A percentile compares a stretch with the other conserved stretches of the same genome.
phyloP scores from a whole-genome alignment of 2,113 vertebrate genomes.

The Proteles cristata region DNA sequence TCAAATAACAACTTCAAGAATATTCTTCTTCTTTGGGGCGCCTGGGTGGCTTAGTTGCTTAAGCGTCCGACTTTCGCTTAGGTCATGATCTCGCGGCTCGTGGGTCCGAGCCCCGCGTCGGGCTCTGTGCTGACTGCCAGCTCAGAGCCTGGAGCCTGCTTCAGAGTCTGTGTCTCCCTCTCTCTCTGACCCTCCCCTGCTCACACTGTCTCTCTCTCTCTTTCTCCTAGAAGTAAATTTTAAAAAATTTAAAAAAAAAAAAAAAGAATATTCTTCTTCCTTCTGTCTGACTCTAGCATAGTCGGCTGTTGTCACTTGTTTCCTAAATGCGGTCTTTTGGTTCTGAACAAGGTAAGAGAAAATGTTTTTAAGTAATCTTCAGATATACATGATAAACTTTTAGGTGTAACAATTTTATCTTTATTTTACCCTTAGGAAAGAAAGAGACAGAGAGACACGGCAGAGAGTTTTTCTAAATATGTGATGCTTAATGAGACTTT shows the following conservation, averaged over 20 bases:
- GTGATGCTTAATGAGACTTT: constrained; percentile 62
- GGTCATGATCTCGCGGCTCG: no score
- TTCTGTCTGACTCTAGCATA: not conserved
- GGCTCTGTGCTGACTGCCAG: no score
- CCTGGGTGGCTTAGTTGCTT: no score
- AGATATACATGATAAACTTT: not conserved
- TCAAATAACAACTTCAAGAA: not conserved
- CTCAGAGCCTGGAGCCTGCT: no score
- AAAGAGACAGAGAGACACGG: not conserved
- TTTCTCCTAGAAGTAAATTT: no score
- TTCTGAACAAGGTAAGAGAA: constrained; percentile 1
- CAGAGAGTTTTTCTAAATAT: constrained; percentile 33
- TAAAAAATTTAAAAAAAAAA: no score
- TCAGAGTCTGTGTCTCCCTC: no score
- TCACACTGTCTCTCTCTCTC: no score
- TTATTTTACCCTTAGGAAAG: not conserved
- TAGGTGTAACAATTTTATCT: not conserved
- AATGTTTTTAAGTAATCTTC: not conserved
- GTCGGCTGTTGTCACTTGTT: not conserved
- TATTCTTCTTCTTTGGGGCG: not conserved
- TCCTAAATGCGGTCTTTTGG: not conserved
- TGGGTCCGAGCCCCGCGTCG: no score
- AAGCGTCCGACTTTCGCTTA: no score
- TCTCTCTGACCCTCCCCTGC: no score
- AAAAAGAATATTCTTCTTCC: not conserved